Evolutionary conservation across 2,888 invertebrate species (phyloP).

Genomic region (Dichetophora obliterata): DNA sequence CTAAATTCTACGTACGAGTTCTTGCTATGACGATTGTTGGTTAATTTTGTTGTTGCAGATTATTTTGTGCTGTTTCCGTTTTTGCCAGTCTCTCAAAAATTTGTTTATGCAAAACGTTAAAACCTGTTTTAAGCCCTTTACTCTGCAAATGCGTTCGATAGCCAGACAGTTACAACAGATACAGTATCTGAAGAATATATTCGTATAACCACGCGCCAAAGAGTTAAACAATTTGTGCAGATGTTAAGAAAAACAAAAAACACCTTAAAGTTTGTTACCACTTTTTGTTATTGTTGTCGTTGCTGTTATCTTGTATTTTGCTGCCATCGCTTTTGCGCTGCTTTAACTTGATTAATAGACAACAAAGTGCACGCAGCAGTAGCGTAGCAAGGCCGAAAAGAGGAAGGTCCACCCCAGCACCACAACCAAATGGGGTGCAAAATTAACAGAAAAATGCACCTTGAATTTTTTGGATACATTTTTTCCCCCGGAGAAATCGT

Average conservation of each 20-base stretch:
- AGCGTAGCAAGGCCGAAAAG: too few relatives aligned
- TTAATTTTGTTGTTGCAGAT: not conserved
- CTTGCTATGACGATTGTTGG: not conserved
- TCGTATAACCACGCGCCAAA: constrained; percentile 17
- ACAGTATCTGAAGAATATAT: not conserved
- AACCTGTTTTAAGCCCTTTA: constrained; percentile 58
- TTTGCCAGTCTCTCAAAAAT: not conserved
- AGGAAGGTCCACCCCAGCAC: too few relatives aligned
- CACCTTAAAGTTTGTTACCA: constrained; percentile 20
- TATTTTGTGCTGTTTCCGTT: not conserved
- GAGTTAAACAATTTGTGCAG: constrained; percentile 38
- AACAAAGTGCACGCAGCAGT: not conserved
- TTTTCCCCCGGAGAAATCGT: too few relatives aligned
- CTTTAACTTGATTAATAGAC: not conserved
- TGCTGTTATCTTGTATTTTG: too few relatives aligned
- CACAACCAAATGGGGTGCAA: too few relatives aligned
- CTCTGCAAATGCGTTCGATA: not conserved
- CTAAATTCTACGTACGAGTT: constrained; percentile 1
- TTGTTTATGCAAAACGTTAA: constrained; percentile 15
- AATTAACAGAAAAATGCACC: too few relatives aligned
- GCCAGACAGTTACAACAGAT: constrained; percentile 6
- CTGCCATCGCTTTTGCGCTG: not conserved
- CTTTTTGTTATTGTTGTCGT: too few relatives aligned
- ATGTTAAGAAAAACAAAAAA: constrained; percentile 56
- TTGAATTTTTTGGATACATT: too few relatives aligned